phyloP scores from a whole-genome alignment of 1,140 invertebrate species.

The Melipona quadrifasciata region DNA sequence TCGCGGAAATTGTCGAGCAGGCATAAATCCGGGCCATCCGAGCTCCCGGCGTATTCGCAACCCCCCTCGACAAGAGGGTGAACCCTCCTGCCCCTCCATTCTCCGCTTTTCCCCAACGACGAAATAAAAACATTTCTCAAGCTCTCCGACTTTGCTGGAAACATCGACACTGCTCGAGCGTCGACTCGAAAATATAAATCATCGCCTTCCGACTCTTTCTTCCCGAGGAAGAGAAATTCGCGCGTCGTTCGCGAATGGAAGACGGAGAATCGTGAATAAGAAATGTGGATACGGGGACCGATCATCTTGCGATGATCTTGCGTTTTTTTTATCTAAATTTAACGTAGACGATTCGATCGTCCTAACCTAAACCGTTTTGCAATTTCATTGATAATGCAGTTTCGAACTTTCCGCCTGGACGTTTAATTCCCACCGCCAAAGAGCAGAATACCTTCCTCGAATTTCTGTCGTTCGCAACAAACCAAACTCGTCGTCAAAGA shows the following conservation, averaged over 20 bases:
- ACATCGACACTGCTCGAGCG: conserved; percentile 12
- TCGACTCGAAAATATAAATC: conserved; percentile 56
- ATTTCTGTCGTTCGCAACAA: background rate
- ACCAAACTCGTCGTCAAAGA: background rate
- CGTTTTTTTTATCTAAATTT: too few species aligned
- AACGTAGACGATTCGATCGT: too few species aligned
- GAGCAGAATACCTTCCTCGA: too few species aligned
- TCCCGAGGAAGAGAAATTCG: background rate
- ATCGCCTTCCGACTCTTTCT: background rate
- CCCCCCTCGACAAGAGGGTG: background rate
- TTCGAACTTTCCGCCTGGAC: too few species aligned
- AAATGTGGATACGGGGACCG: too few species aligned
- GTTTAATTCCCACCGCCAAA: too few species aligned
- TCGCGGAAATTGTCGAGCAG: conserved; percentile 66
- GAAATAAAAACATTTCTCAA: conserved; percentile 70
- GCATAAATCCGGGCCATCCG: conserved; percentile 45
- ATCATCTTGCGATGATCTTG: too few species aligned
- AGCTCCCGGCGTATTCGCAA: conserved; percentile 22
- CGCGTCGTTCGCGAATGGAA: background rate
- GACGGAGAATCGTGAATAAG: background rate
- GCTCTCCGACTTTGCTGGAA: conserved; percentile 16
- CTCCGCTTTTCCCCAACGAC: conserved; percentile 28
- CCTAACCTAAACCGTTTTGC: too few species aligned
- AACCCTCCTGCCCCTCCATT: conserved; percentile 21
- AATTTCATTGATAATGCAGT: too few species aligned